Percentiles rank a stretch among this genome's conserved stretches.
phyloP scores from a whole-genome alignment of 1,140 invertebrate species.

The Hylaeus anthracinus region DNA sequence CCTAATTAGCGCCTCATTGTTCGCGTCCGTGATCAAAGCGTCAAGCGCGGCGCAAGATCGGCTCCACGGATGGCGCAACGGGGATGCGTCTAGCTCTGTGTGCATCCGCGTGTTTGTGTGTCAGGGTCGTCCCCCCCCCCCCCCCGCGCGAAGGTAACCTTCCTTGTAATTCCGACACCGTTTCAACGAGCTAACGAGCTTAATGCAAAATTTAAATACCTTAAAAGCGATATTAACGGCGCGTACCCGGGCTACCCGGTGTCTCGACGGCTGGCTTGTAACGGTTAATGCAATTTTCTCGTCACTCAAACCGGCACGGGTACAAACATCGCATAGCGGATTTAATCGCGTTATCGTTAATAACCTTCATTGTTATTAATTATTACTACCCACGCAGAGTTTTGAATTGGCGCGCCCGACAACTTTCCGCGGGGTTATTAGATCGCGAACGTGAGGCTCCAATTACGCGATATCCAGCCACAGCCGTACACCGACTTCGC shows the following conservation, averaged over 20 bases:
- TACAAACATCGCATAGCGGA: constrained; percentile 35
- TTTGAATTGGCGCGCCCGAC: too few relatives aligned
- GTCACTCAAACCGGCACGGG: constrained; percentile 48
- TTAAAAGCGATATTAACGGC: constrained; percentile 53
- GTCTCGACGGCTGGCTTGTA: constrained; percentile 25
- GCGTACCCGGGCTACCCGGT: background rate
- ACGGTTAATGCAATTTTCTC: constrained; percentile 58
- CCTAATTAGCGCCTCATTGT: constrained; percentile 48
- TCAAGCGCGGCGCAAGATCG: constrained; percentile 7
- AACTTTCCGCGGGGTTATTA: too few relatives aligned
- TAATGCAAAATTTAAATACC: constrained; percentile 49
- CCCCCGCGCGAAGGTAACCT: constrained; percentile 4
- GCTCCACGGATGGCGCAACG: background rate
- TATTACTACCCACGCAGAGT: constrained; percentile 35
- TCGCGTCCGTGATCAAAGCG: constrained; percentile 47
- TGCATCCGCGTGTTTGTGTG: background rate
- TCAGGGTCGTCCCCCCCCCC: constrained; percentile 18
- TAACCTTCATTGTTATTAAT: constrained; percentile 56
- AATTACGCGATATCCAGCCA: too few relatives aligned
- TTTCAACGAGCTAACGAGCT: constrained; percentile 18
- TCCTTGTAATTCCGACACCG: background rate
- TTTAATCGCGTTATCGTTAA: constrained; percentile 56
- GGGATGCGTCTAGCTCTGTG: background rate
- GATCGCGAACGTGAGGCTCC: too few relatives aligned
- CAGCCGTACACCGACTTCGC: too few relatives aligned